A percentile compares a stretch with the other conserved stretches of the same genome.
Conservation (phyloP, 2,888 invertebrate species). For the Drepanosiphum platanoidis region DNA sequence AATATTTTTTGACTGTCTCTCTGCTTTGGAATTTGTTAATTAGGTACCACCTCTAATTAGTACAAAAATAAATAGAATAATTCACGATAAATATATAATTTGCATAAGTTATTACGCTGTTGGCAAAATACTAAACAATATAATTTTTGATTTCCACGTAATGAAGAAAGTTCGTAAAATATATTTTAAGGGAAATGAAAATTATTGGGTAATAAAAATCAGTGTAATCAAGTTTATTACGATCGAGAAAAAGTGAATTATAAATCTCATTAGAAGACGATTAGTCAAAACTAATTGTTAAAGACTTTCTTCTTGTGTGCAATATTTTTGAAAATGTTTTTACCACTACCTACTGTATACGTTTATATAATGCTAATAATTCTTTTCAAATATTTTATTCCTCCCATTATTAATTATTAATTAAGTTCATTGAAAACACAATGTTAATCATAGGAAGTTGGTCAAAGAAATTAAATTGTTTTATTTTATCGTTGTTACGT, state of each 20-base stretch:
- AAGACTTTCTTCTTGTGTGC: slow-evolving; percentile 24
- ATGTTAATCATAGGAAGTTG: neutral
- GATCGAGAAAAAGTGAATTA: slow-evolving; percentile 19
- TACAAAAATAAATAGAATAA: too few relatives aligned
- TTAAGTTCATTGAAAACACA: neutral
- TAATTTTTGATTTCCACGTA: neutral
- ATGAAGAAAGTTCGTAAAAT: slow-evolving; percentile 12
- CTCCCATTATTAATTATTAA: neutral
- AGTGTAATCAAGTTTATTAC: neutral
- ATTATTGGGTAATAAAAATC: slow-evolving; percentile 12
- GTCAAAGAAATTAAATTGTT: neutral
- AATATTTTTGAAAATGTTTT: neutral
- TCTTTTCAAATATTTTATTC: slow-evolving; percentile 5
- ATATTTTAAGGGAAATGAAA: slow-evolving; percentile 7
- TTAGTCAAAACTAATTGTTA: neutral
- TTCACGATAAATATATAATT: too few relatives aligned
- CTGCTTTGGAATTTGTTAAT: too few relatives aligned
- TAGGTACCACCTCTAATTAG: too few relatives aligned
- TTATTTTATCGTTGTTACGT: too few relatives aligned
- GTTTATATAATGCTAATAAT: too few relatives aligned
- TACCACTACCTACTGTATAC: too few relatives aligned
- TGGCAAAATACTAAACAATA: neutral
- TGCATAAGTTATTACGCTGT: too few relatives aligned
- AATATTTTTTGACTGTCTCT: too few relatives aligned
- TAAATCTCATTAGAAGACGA: slow-evolving; percentile 23